Evolutionary conservation across 1,140 invertebrate species (phyloP).

Genomic region (Lordiphosa clarofinis): DNA sequence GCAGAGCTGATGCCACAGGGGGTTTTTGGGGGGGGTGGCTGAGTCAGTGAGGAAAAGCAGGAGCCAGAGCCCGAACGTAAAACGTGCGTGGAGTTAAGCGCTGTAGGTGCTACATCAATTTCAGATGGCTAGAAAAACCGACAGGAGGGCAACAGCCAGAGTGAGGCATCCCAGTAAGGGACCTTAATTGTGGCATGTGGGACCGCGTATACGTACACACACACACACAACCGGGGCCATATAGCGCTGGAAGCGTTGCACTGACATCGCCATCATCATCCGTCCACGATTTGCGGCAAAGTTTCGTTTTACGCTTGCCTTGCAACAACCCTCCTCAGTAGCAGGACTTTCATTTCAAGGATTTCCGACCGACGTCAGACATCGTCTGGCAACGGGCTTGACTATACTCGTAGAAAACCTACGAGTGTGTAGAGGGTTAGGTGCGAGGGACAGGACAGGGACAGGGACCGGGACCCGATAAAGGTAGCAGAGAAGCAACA

Average conservation of each 20-base stretch:
- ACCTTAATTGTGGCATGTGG: conserved; percentile 26
- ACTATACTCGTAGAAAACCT: conserved; percentile 61
- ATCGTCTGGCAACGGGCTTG: conserved; percentile 33
- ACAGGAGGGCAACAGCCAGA: conserved; percentile 24
- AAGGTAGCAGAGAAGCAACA: conserved; percentile 51
- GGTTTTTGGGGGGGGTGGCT: conserved; percentile 13
- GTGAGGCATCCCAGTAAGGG: conserved; percentile 48
- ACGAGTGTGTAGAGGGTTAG: conserved; percentile 57
- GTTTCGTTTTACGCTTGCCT: conserved; percentile 57
- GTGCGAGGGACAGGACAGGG: conserved; percentile 9
- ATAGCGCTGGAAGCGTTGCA: conserved; percentile 50
- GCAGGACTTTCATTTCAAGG: conserved; percentile 71
- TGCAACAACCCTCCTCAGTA: conserved; percentile 38
- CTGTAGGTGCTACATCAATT: conserved; percentile 74
- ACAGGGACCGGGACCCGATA: conserved; percentile 15
- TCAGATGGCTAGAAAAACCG: conserved; percentile 55
- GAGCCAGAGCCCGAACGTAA: conserved; percentile 43
- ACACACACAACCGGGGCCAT: conserved; percentile 31
- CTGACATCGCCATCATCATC: conserved; percentile 38
- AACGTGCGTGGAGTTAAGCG: conserved; percentile 49
- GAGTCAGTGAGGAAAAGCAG: background rate
- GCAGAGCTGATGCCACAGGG: conserved; percentile 30
- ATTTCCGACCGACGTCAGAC: conserved; percentile 70
- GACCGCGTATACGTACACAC: conserved; percentile 20
- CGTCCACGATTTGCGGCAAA: conserved; percentile 51